These are phyloP conservation scores for Diploscapter pachys DNA, from an alignment of 1,140 invertebrate genomes.

Conservation along the genomic window DNA sequence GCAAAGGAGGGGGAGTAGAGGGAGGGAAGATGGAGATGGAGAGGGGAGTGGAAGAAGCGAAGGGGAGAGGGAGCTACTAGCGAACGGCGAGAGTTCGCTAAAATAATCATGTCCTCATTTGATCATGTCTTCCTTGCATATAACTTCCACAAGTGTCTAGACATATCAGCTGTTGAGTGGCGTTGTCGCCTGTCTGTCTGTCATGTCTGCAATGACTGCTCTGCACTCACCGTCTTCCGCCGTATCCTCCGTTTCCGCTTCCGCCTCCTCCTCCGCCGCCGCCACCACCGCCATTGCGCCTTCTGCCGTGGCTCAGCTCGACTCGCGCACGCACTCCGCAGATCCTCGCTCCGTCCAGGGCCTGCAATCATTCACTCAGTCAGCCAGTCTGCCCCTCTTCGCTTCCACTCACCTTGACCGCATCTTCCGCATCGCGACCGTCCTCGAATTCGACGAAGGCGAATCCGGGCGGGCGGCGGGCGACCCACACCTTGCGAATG, in stretches of 20 bases:
- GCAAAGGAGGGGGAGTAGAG: constrained; percentile 18
- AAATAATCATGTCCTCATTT: too few species aligned
- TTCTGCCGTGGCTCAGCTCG: constrained; percentile 46
- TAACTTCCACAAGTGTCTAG: too few species aligned
- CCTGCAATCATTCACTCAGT: neutral
- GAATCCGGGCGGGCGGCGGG: constrained; percentile 86
- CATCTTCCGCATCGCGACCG: constrained; percentile 86
- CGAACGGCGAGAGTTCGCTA: neutral
- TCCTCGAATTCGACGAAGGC: constrained; percentile 95
- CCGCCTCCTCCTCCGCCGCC: constrained; percentile 45
- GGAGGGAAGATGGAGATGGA: constrained; percentile 15
- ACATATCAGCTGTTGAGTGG: too few species aligned
- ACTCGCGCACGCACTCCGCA: constrained; percentile 57
- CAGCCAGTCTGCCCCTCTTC: constrained; percentile 67
- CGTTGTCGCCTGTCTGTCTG: too few species aligned
- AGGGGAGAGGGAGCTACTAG: constrained; percentile 26
- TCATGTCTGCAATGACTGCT: too few species aligned
- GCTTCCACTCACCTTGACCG: constrained; percentile 64
- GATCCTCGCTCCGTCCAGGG: constrained; percentile 33
- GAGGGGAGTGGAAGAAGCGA: constrained; percentile 16
- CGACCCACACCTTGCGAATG: constrained; percentile 88
- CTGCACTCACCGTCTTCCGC: too few species aligned
- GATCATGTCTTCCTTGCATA: too few species aligned
- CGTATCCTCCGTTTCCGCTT: constrained; percentile 20
- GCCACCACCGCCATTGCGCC: constrained; percentile 42